Evolutionary conservation across 2,797 vertebrate genomes (phyloP).

Genomic region (Ispidina lecontei): DNA sequence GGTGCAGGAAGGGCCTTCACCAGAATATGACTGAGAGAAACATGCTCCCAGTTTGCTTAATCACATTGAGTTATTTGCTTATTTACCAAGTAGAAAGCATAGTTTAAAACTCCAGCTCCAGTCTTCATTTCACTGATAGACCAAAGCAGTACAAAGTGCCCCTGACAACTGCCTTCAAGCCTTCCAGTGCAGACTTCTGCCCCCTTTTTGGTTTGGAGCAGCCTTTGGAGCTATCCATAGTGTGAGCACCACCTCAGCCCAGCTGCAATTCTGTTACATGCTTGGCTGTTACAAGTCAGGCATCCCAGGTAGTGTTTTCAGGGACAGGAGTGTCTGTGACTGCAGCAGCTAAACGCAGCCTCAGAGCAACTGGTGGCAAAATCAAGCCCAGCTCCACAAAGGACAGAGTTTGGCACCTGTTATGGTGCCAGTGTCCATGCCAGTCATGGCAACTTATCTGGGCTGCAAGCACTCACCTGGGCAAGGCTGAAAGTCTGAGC

Average conservation of each 20-base stretch:
- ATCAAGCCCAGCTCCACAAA: neutral
- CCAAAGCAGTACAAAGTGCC: neutral
- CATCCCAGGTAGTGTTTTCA: neutral
- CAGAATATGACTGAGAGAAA: neutral
- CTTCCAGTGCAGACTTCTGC: neutral
- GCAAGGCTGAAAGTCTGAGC: neutral
- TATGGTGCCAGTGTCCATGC: fast-evolving
- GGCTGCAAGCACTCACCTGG: fast-evolving
- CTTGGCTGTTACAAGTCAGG: neutral
- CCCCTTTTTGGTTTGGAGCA: neutral
- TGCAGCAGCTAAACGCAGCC: neutral
- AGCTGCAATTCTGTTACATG: neutral
- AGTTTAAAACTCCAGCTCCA: neutral
- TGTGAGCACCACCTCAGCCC: neutral
- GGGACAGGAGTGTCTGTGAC: neutral
- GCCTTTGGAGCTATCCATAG: neutral
- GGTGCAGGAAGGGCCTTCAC: neutral
- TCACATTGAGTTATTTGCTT: neutral
- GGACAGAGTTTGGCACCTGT: neutral
- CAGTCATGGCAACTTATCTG: neutral
- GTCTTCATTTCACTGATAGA: neutral
- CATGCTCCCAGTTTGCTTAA: neutral
- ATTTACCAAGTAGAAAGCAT: neutral
- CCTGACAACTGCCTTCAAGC: neutral
- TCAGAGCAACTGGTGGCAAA: neutral